A percentile compares a stretch with the other conserved stretches of the same genome.
Conservation (phyloP, 2,113 vertebrate species). For the Oreocharis arfaki region DNA sequence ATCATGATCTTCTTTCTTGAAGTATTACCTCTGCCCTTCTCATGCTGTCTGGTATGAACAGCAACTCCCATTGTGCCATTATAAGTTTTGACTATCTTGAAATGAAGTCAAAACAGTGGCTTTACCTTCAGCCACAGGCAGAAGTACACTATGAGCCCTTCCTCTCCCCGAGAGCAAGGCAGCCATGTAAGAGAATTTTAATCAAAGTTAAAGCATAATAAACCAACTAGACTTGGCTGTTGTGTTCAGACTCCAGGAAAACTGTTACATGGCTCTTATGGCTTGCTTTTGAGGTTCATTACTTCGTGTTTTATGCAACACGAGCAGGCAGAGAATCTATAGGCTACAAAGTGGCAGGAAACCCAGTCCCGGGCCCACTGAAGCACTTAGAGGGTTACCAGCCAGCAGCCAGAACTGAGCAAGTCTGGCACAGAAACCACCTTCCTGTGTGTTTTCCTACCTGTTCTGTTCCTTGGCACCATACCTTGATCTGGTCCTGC, state of each 20-base stretch:
- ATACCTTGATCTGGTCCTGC: conserved; percentile 91
- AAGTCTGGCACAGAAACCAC: neutral
- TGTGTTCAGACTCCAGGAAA: neutral
- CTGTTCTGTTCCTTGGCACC: neutral
- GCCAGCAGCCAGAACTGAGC: neutral
- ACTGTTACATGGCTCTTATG: neutral
- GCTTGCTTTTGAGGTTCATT: neutral
- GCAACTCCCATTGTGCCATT: neutral
- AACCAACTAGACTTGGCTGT: neutral
- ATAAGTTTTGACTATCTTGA: neutral
- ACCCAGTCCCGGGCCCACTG: neutral
- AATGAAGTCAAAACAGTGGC: neutral
- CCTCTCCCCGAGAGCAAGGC: neutral
- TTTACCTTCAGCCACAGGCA: neutral
- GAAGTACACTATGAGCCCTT: neutral
- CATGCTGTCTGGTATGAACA: neutral
- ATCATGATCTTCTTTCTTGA: neutral
- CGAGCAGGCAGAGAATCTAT: neutral
- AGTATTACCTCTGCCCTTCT: neutral
- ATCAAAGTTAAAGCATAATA: neutral
- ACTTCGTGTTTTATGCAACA: neutral
- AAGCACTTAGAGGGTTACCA: neutral
- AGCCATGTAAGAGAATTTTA: neutral
- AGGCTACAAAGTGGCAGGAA: neutral
- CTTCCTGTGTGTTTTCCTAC: neutral